Evolutionary conservation across 1,140 invertebrate genomes (phyloP).

Genomic region (Oncopodura yosiiana): DNA sequence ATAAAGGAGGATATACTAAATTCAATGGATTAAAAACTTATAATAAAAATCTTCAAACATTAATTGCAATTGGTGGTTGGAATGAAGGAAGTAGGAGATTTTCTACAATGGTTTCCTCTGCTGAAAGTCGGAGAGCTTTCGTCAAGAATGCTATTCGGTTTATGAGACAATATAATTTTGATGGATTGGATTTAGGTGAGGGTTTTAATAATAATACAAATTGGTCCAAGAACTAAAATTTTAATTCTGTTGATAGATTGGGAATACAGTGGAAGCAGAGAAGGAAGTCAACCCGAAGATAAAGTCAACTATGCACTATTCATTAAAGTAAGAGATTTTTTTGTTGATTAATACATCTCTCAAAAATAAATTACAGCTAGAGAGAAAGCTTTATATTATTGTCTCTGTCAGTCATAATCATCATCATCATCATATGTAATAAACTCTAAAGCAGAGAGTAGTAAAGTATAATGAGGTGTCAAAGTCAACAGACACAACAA

Average conservation of each 20-base stretch:
- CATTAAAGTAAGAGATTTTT: slow-evolving; percentile 53
- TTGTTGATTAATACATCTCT: no score
- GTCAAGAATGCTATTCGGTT: slow-evolving; percentile 80
- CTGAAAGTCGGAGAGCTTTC: slow-evolving; percentile 63
- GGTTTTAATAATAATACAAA: slow-evolving; percentile 60
- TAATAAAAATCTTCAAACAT: slow-evolving; percentile 82
- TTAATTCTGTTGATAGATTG: slow-evolving; percentile 22
- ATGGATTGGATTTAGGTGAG: slow-evolving; percentile 90
- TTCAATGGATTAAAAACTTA: slow-evolving; percentile 86
- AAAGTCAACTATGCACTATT: slow-evolving; percentile 79
- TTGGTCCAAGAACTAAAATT: background rate
- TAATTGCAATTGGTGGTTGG: slow-evolving; percentile 93
- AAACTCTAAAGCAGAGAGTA: no score
- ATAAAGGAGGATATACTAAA: slow-evolving; percentile 91
- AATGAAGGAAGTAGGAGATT: slow-evolving; percentile 85
- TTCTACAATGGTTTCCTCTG: slow-evolving; percentile 71
- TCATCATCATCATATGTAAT: no score
- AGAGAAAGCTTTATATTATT: no score
- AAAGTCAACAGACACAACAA: no score
- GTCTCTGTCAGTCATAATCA: no score
- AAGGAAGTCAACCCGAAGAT: slow-evolving; percentile 83
- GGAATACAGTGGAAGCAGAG: slow-evolving; percentile 73
- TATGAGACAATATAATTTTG: slow-evolving; percentile 82
- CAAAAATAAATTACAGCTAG: no score
- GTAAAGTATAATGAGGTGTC: no score